These are phyloP conservation scores for Poecilobothrus nobilitatus DNA, from an alignment of 2,888 invertebrate species.

Conservation along the genomic window DNA sequence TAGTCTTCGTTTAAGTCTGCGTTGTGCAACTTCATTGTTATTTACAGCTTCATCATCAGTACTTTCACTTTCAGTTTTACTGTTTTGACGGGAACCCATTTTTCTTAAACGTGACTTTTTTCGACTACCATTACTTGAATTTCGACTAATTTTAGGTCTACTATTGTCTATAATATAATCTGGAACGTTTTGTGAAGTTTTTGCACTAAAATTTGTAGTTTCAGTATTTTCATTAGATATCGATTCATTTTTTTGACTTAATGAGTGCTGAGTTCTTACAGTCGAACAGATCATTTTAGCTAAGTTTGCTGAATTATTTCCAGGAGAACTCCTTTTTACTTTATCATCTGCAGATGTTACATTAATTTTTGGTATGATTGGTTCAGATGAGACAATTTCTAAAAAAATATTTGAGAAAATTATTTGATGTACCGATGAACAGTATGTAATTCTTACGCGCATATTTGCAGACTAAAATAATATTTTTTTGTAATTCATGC, in stretches of 20 bases:
- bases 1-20: slow-evolving; percentile 39
- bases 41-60: slow-evolving; percentile 37
- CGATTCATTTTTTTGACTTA: slow-evolving; percentile 16
- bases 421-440: not conserved
- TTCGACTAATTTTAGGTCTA: slow-evolving; percentile 21
- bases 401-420: not conserved
- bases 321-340: slow-evolving; percentile 19
- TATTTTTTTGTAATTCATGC: slow-evolving; percentile 33
- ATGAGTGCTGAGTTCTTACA: slow-evolving; percentile 9
- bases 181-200: not conserved
- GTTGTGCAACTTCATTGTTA: slow-evolving; percentile 36
- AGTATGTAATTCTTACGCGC: slow-evolving; percentile 31
- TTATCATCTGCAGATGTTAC: slow-evolving; percentile 36
- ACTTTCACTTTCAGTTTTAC: slow-evolving; percentile 44
- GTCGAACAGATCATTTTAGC: slow-evolving; percentile 17
- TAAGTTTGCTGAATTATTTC: slow-evolving; percentile 21
- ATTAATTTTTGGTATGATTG: slow-evolving; percentile 37
- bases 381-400: not conserved
- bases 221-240: not conserved
- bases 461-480: slow-evolving; percentile 34
- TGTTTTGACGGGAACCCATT: slow-evolving; percentile 42
- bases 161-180: not conserved
- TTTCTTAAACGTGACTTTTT: slow-evolving; percentile 40
- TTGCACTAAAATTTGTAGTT: not conserved
- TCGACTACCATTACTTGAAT: slow-evolving; percentile 26